phyloP scores from a whole-genome alignment of 2,888 invertebrate genomes.

The Trachelus tabidus region DNA sequence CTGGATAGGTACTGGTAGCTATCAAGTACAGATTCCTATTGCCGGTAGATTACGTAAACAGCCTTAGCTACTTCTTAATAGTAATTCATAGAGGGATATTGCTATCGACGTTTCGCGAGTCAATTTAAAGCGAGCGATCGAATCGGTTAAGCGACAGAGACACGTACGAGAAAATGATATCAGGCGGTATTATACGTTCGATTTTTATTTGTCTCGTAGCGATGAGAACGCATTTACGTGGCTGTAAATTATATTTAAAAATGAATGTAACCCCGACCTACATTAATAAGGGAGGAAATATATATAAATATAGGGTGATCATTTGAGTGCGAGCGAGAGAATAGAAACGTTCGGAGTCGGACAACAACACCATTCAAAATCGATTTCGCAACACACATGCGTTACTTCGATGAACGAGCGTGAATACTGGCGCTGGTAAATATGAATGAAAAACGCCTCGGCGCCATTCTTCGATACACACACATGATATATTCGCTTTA shows the following conservation, averaged over 20 bases:
- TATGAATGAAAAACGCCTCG: slow-evolving; percentile 61
- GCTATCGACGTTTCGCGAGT: background rate
- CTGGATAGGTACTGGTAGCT: background rate
- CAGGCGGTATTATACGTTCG: slow-evolving; percentile 14
- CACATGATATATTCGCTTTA: background rate
- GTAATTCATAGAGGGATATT: background rate
- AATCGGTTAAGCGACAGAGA: background rate
- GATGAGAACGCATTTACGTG: slow-evolving; percentile 27
- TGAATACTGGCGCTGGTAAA: slow-evolving; percentile 47
- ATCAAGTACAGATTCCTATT: background rate
- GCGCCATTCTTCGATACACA: slow-evolving; percentile 48
- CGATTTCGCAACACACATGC: slow-evolving; percentile 46
- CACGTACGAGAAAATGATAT: background rate
- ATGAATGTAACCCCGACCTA: slow-evolving; percentile 52
- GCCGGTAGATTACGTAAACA: background rate
- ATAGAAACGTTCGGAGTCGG: slow-evolving; percentile 26
- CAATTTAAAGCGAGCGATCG: background rate
- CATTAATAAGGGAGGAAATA: slow-evolving; percentile 39
- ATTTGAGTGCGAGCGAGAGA: slow-evolving; percentile 33
- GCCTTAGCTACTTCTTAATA: background rate
- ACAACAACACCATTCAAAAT: slow-evolving; percentile 48
- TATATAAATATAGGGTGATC: slow-evolving; percentile 6
- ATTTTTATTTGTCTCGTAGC: slow-evolving; percentile 43
- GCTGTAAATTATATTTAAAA: slow-evolving; percentile 38
- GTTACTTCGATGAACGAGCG: slow-evolving; percentile 56